phyloP scores from a whole-genome alignment of 2,113 vertebrate genomes.

The Spermophilus dauricus region DNA sequence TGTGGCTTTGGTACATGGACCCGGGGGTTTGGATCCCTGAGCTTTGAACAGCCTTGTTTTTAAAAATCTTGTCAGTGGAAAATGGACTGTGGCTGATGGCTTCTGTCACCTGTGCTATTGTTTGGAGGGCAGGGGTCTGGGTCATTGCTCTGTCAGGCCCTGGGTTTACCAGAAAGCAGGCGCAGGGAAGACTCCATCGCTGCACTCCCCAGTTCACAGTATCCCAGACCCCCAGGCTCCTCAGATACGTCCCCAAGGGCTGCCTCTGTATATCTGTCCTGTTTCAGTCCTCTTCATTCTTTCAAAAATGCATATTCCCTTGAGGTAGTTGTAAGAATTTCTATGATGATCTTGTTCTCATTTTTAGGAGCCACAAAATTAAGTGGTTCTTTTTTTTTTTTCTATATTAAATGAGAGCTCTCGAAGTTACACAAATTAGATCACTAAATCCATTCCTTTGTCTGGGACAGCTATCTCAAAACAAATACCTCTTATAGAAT shows the following conservation, averaged over 20 bases:
- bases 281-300: constrained; percentile 10
- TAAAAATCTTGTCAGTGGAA: not conserved
- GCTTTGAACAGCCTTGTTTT: constrained; percentile 42
- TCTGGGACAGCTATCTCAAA: constrained; percentile 26
- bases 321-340: not conserved
- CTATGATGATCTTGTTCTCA: not conserved
- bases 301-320: not conserved
- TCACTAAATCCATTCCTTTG: constrained; percentile 23
- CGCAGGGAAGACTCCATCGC: too few species aligned
- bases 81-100: not conserved
- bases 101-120: not conserved
- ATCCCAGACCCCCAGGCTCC: too few species aligned
- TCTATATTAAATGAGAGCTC: not conserved
- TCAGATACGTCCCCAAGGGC: not conserved
- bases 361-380: not conserved
- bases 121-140: not conserved
- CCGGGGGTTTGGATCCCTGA: not conserved
- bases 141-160: not conserved
- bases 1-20: not conserved
- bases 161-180: not conserved
- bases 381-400: not conserved
- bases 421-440: not conserved
- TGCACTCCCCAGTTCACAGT: not conserved
- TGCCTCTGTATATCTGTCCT: not conserved
- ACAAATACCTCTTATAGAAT: not conserved